These are phyloP conservation scores for Gadus macrocephalus DNA, from an alignment of 2,113 vertebrate genomes.

Conservation along the genomic window DNA sequence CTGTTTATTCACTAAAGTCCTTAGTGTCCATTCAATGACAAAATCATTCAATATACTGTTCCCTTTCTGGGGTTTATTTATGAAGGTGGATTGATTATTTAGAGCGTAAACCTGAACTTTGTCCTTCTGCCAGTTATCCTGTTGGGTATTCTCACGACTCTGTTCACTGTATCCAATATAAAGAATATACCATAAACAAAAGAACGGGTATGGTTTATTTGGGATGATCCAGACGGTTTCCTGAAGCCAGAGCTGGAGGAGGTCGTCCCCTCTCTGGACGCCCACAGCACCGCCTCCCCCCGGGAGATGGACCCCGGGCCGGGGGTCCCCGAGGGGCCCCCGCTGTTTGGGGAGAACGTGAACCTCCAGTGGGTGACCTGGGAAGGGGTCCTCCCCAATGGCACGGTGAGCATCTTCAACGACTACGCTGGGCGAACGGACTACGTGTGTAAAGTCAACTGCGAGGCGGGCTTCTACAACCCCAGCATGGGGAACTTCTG, in stretches of 20 bases:
- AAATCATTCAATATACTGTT: no score
- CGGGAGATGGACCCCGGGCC: background rate
- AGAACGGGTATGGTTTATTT: background rate
- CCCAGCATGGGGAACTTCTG: conserved; percentile 67
- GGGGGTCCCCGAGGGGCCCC: no score
- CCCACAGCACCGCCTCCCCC: conserved; percentile 4
- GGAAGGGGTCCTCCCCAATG: conserved; percentile 55
- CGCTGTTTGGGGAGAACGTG: conserved; percentile 59
- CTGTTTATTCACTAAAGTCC: no score
- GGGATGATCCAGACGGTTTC: conserved; percentile 35
- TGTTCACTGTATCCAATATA: background rate
- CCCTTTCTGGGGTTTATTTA: no score
- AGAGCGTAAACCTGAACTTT: no score
- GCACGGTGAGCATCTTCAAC: conserved; percentile 69
- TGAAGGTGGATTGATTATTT: no score
- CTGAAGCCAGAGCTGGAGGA: conserved; percentile 50
- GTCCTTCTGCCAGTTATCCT: no score
- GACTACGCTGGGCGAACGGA: conserved; percentile 65
- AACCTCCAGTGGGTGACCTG: conserved; percentile 70
- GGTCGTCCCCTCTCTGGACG: conserved; percentile 47
- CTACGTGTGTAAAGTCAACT: conserved; percentile 68
- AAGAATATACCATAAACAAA: no score
- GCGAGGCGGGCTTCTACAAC: conserved; percentile 70
- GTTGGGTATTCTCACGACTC: no score
- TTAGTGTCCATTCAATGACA: no score